Conservation (phyloP, 1,140 invertebrate species). For the Cylas formicarius region DNA sequence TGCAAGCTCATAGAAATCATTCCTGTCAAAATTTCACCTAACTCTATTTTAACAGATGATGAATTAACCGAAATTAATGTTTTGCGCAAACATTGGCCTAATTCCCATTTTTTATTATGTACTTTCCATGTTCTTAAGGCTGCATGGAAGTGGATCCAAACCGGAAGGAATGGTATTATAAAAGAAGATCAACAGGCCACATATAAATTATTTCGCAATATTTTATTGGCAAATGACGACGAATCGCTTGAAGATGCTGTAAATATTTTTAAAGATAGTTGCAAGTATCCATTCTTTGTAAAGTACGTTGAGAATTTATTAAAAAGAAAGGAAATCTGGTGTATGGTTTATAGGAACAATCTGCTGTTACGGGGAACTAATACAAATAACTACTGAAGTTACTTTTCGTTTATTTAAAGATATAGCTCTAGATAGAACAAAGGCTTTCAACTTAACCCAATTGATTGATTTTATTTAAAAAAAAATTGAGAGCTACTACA, state of each 20-base stretch:
- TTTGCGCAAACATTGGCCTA: background rate
- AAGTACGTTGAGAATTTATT: background rate
- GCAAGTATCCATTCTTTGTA: background rate
- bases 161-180: background rate
- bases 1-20: background rate
- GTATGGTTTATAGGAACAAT: background rate
- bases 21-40: background rate
- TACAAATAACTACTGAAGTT: background rate
- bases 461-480: background rate
- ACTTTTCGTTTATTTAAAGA: background rate
- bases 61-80: background rate
- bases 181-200: background rate
- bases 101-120: constrained; percentile 1
- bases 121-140: constrained; percentile 9
- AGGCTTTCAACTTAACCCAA: background rate
- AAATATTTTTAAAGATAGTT: no score
- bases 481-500: background rate
- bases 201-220: background rate
- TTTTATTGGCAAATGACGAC: background rate
- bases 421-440: background rate
- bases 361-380: background rate
- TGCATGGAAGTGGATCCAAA: constrained; percentile 1
- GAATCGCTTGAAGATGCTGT: no score
- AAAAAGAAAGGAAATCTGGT: background rate
- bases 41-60: background rate